Conservation (phyloP, 2,888 invertebrate genomes). For the Hirudinaria manillensis region DNA sequence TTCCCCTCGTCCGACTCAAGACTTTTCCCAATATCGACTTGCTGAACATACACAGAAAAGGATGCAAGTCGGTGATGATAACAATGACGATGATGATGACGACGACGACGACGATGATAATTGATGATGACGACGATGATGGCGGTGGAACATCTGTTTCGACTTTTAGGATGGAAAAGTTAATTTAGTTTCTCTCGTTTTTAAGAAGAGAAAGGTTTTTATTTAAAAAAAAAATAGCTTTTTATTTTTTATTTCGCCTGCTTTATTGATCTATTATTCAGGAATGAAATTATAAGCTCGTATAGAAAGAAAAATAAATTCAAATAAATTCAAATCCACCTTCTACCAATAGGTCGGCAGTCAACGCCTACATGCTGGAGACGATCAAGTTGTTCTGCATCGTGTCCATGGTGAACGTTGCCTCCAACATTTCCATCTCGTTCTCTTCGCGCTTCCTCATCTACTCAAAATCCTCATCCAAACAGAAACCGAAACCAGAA, state of each 20-base stretch:
- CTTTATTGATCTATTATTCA: too few species aligned
- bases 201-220: too few species aligned
- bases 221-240: too few species aligned
- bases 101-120: conserved; percentile 12
- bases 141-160: neutral
- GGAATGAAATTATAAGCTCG: too few species aligned
- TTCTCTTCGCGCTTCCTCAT: conserved; percentile 11
- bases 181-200: too few species aligned
- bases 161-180: too few species aligned
- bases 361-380: conserved; percentile 17
- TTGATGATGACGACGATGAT: conserved; percentile 24
- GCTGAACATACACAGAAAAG: neutral
- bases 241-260: too few species aligned
- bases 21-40: neutral
- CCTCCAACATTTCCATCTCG: conserved; percentile 22
- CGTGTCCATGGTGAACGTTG: conserved; percentile 10
- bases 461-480: neutral
- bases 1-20: neutral
- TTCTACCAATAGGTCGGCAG: conserved; percentile 4
- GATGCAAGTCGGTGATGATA: conserved; percentile 19
- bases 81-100: conserved; percentile 25
- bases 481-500: neutral
- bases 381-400: conserved; percentile 8
- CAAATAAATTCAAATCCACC: too few species aligned
- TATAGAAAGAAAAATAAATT: too few species aligned